Conservation (phyloP, 2,113 vertebrate genomes). For the Arizona elegans region DNA sequence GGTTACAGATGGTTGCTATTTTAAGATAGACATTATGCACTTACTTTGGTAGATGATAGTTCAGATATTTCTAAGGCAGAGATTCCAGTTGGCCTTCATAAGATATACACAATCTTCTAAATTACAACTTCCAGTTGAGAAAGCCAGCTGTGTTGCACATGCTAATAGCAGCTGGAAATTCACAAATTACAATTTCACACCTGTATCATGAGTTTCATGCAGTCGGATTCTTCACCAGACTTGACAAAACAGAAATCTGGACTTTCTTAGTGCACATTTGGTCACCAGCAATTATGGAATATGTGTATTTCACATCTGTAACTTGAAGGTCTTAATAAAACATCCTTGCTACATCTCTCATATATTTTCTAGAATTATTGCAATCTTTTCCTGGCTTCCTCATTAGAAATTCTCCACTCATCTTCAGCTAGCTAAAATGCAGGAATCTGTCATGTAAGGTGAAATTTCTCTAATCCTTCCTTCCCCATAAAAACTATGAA, state of each 20-base stretch:
- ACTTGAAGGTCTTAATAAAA: not conserved
- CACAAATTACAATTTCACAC: slow-evolving; percentile 29
- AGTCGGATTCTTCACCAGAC: not conserved
- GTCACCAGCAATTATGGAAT: not conserved
- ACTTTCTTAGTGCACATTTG: not conserved
- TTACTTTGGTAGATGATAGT: not conserved
- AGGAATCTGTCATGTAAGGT: slow-evolving; percentile 20
- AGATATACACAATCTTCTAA: accelerated
- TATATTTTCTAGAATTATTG: not conserved
- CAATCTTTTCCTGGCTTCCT: not conserved
- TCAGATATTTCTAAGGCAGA: not conserved
- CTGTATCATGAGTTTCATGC: slow-evolving; percentile 1
- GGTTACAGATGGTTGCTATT: not conserved
- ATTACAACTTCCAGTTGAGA: slow-evolving; percentile 21
- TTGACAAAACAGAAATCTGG: slow-evolving; percentile 13
- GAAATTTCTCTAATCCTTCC: slow-evolving; percentile 32
- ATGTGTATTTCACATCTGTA: not conserved
- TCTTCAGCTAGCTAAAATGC: slow-evolving; percentile 2
- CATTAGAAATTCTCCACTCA: slow-evolving; percentile 10
- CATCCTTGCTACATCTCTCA: not conserved
- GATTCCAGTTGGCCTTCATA: not conserved
- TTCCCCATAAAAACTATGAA: slow-evolving; percentile 22
- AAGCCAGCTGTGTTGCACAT: not conserved
- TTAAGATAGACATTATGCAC: not conserved
- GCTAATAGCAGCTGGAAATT: not conserved